These are phyloP conservation scores for Atta cephalotes DNA, from an alignment of 1,140 invertebrate genomes.

Conservation along the genomic window DNA sequence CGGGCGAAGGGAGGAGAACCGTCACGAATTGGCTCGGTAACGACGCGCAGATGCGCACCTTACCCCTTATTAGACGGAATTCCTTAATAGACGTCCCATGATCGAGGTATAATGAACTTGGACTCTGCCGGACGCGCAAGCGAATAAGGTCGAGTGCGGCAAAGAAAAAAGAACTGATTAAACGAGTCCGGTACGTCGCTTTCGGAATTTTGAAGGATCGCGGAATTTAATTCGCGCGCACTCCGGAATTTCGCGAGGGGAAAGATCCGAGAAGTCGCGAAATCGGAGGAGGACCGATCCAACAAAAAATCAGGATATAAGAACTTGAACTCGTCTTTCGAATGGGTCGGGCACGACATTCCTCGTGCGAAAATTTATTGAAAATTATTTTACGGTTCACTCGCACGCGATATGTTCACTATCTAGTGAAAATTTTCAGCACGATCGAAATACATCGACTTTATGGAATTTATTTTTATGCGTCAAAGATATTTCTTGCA, in stretches of 20 bases:
- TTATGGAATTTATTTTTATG: constrained; percentile 45
- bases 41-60: constrained; percentile 57
- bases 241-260: constrained; percentile 52
- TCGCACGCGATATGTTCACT: constrained; percentile 51
- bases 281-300: constrained; percentile 32
- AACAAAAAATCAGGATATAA: constrained; percentile 47
- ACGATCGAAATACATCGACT: constrained; percentile 8
- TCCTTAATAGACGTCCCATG: constrained; percentile 45
- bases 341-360: constrained; percentile 40
- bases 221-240: constrained; percentile 58
- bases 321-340: constrained; percentile 44
- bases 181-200: constrained; percentile 9
- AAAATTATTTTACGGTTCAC: constrained; percentile 54
- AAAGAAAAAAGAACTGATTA: constrained; percentile 3
- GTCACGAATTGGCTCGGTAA: constrained; percentile 55
- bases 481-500: constrained; percentile 1
- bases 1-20: neutral
- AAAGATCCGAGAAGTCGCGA: constrained; percentile 46
- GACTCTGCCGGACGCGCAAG: constrained; percentile 19
- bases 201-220: constrained; percentile 60
- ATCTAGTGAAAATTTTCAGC: constrained; percentile 44
- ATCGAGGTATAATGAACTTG: constrained; percentile 59
- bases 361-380: constrained; percentile 57
- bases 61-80: constrained; percentile 52
- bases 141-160: neutral